These are phyloP conservation scores for Drosophila quinaria DNA, from an alignment of 2,888 invertebrate genomes.

Conservation along the genomic window DNA sequence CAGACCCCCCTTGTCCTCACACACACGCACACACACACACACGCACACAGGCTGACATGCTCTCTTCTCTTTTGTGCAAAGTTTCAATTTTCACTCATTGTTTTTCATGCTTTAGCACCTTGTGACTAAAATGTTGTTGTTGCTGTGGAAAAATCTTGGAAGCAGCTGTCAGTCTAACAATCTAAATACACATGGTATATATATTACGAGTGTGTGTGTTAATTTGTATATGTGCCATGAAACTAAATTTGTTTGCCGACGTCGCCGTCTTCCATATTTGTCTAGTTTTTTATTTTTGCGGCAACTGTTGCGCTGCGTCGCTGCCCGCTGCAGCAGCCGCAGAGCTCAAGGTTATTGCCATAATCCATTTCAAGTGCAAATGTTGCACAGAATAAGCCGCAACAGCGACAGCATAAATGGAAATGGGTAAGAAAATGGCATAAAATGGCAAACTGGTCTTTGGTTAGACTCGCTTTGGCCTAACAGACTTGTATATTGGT, in stretches of 20 bases:
- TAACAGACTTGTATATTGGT: slow-evolving; percentile 13
- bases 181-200: slow-evolving; percentile 5
- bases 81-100: slow-evolving; percentile 39
- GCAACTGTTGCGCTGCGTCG: slow-evolving; percentile 68
- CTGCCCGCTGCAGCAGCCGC: slow-evolving; percentile 62
- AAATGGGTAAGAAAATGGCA: slow-evolving; percentile 51
- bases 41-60: background rate
- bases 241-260: slow-evolving; percentile 70
- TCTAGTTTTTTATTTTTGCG: slow-evolving; percentile 55
- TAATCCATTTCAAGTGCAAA: slow-evolving; percentile 82
- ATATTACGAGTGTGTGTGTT: slow-evolving; percentile 17
- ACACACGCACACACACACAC: background rate
- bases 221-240: slow-evolving; percentile 41
- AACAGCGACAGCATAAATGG: slow-evolving; percentile 51
- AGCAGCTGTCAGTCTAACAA: slow-evolving; percentile 38
- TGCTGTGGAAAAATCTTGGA: slow-evolving; percentile 55
- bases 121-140: slow-evolving; percentile 42
- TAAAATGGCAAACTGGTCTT: slow-evolving; percentile 57
- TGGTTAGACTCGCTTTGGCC: slow-evolving; percentile 23
- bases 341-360: slow-evolving; percentile 82
- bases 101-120: slow-evolving; percentile 38
- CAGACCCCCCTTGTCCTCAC: slow-evolving; percentile 14
- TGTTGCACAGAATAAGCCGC: slow-evolving; percentile 68
- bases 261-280: slow-evolving; percentile 66
- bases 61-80: background rate